phyloP scores from a whole-genome alignment of 2,113 vertebrate species.

The Chloropsis cyanopogon region DNA sequence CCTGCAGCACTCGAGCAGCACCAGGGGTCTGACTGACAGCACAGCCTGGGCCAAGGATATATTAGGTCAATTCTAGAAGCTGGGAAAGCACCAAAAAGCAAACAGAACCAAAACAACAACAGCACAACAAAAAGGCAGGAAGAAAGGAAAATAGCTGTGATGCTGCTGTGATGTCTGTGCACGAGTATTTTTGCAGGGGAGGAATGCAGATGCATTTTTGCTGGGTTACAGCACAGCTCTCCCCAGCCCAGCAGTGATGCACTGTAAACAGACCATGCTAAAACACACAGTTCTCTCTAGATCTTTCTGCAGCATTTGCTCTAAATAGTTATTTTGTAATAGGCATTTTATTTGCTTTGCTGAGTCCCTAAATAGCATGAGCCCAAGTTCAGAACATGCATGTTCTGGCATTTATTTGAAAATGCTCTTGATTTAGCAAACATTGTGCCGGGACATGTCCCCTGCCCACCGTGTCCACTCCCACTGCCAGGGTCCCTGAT shows the following conservation, averaged over 20 bases:
- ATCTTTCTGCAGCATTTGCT: constrained; percentile 70
- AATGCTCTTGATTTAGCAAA: not conserved
- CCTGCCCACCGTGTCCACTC: accelerated
- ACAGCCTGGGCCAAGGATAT: constrained; percentile 17
- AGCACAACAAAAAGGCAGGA: constrained; percentile 14
- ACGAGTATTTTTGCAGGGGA: constrained; percentile 72
- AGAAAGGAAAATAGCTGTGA: constrained; percentile 48
- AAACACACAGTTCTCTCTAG: constrained; percentile 71
- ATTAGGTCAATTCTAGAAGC: constrained; percentile 51
- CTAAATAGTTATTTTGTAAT: constrained; percentile 74
- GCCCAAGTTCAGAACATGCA: not conserved
- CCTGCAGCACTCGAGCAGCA: not conserved
- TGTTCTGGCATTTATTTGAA: constrained; percentile 20
- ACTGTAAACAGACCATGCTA: constrained; percentile 77
- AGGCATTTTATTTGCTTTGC: constrained; percentile 73
- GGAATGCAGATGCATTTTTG: constrained; percentile 79
- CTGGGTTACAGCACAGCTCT: constrained; percentile 67
- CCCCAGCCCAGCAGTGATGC: constrained; percentile 65
- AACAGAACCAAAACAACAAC: constrained; percentile 40
- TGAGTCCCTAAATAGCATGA: constrained; percentile 69
- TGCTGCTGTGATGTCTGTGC: constrained; percentile 67
- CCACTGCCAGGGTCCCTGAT: accelerated
- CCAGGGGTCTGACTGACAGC: not conserved
- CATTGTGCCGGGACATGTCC: accelerated
- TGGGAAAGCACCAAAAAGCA: constrained; percentile 50